Evolutionary conservation across 2,113 vertebrate genomes (phyloP), one percentile per base, ranked within the genome.

Genomic region (Acanthisitta chloris): DNA sequence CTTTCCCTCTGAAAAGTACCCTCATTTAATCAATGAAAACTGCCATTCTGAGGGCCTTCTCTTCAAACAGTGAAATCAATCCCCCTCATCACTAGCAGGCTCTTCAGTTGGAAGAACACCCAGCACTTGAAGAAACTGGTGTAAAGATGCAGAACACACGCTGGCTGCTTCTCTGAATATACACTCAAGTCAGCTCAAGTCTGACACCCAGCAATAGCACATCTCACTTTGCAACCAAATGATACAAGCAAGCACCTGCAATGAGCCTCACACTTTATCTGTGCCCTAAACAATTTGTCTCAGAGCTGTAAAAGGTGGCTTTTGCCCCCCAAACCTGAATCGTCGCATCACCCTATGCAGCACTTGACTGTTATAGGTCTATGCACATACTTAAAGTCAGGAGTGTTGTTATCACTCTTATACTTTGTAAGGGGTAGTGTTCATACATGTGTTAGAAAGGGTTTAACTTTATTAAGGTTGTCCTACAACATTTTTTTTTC

Each of bases 1-100:
- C 40, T 78, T 74, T 90, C 51, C 64, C 76, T 89, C 86, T 78
- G 58, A 86, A 88, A 91, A 90, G 73, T 38, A 38, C n/a, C 67
- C 73, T 93, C 79, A 64, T 91, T 94, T 94, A 92, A 81, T 73
- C 90, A 91, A 55, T 78, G 85, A 83, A 73, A 90, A 46, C 82
- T 6, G 14, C 40, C 59, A 31, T 74, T 86, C 79, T 23, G 76
- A 78, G 52, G n/a, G 45, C 57, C 29, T 81, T 73, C 66, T 76
- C 86, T 89, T 82, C 86, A 94, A 88, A 87, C 71, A 89, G 24
- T 65, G 59, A 96, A 79, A 76, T 91, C 66, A 81, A 54, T 87
- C 90, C 78, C 57, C 81, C 77, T 95, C 40, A 26, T 83, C 72
- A 61, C 88, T 57, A 90, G 70, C 46, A 91, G 40, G 10, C 73